These are phyloP conservation scores for Alethe diademata DNA, from an alignment of 2,113 vertebrate species.

Conservation along the genomic window DNA sequence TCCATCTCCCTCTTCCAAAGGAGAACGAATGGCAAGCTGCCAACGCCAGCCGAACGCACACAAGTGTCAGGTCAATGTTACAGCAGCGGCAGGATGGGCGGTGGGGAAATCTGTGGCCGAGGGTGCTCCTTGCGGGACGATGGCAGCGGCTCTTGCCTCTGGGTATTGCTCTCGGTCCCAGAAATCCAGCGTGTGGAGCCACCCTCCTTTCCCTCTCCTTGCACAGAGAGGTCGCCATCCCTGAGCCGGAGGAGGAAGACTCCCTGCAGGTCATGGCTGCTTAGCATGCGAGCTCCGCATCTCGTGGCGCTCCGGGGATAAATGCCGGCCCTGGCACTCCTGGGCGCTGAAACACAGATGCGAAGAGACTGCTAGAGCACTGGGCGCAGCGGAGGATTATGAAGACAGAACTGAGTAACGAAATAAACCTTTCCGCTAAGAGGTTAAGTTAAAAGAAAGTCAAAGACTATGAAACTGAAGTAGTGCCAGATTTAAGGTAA, in stretches of 20 bases:
- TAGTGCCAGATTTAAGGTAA: background rate
- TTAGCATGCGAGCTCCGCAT: background rate
- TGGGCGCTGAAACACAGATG: background rate
- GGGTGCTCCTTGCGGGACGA: background rate
- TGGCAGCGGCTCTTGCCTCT: accelerated
- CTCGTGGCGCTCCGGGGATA: accelerated
- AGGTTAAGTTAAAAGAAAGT: background rate
- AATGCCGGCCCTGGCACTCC: background rate
- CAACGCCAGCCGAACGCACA: accelerated
- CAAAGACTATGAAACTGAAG: background rate
- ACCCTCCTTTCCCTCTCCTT: too few species aligned
- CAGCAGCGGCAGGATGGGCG: background rate
- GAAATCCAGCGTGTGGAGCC: accelerated
- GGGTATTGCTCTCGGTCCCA: accelerated
- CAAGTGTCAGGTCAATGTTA: accelerated
- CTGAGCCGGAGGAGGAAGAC: background rate
- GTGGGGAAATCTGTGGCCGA: accelerated
- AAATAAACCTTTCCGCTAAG: background rate
- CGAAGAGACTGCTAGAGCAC: background rate
- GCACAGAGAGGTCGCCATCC: background rate
- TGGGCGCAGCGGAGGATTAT: background rate
- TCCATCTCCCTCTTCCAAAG: background rate
- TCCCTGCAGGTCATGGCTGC: background rate
- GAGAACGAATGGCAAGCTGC: background rate
- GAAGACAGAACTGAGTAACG: background rate